Evolutionary conservation across 2,113 vertebrate genomes (phyloP).

Genomic region (Himantopus leucocephalus): DNA sequence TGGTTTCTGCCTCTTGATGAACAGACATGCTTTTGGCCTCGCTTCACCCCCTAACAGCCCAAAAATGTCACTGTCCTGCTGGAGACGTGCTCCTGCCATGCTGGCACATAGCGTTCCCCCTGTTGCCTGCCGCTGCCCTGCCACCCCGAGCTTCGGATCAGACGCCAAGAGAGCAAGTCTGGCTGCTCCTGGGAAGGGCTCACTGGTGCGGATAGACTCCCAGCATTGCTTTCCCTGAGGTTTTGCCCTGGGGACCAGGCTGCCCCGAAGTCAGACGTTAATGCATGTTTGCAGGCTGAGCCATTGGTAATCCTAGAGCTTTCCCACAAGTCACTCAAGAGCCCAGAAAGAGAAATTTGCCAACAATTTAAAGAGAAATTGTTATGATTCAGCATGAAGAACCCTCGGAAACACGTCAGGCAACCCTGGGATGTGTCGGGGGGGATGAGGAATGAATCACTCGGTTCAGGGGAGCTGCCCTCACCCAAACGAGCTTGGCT

Average conservation of each 20-base stretch:
- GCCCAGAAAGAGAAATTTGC: background rate
- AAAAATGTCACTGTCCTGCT: background rate
- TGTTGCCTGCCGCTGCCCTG: background rate
- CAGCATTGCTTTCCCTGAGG: background rate
- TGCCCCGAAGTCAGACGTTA: background rate
- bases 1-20: background rate
- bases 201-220: accelerated
- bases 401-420: background rate
- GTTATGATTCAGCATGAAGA: background rate
- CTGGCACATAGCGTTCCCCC: background rate
- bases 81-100: accelerated
- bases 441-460: background rate
- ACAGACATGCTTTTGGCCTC: background rate
- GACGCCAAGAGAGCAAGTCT: background rate
- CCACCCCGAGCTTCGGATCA: background rate
- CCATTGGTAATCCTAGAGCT: background rate
- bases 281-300: background rate
- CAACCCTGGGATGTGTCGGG: background rate
- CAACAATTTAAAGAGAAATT: background rate
- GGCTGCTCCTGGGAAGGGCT: background rate
- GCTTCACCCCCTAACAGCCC: background rate
- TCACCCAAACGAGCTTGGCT: background rate
- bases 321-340: background rate
- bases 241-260: background rate
- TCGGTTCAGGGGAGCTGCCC: background rate